Base-by-base conservation (phyloP, 2,113 vertebrate species). In the Oncorhynchus clarkii region DNA sequence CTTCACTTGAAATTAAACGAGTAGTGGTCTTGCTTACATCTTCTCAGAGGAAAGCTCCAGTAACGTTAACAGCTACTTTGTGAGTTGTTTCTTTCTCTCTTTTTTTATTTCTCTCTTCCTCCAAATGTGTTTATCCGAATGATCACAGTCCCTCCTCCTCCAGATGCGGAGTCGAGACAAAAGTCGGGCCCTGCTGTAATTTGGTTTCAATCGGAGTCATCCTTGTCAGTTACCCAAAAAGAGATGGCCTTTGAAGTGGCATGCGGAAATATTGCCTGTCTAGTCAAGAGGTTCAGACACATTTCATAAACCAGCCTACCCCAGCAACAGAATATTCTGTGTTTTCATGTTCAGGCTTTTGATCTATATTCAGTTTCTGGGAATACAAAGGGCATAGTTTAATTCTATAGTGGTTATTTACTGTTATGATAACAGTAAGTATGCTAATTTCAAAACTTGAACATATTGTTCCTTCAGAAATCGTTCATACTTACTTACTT, bases 1-100 rank as follows among this genome's bases (percentile, higher is more conserved):
- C 81, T 81, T 85, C 79, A 81, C 68, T 51, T 81, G 80, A 81
- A 81, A 75, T 80, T 67, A 75, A 81, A 75, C 67, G 70, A 14
- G 49, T 14, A 81, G 70, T 73, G 70, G 79, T 67, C 51, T 73
- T 67, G 57, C 73, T 79, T 79, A 77, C 57, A 71, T 79, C 54
- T 39, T 22, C 70, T 72, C 54, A 48, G 27, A 80, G 75, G 65
- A 78, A 75, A 75, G 72, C 73, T 31, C 71, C 3, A 54, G 51
- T 14, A 3, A 54, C 14, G 51, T 54, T 54, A 54, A 54, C 51
- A 54, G 51, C 51, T 54, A 2, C 14, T 18, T 4, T 18, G 49
- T 13, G 49, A 18, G 51, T 54, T 18, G 49, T 54, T 54, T 54
- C 51, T 54, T 54, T 54, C 16, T 45, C 9, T 45, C 2, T 45